Evolutionary conservation across 2,797 vertebrate species (phyloP).

Genomic region (Pseudochirops corinnae): DNA sequence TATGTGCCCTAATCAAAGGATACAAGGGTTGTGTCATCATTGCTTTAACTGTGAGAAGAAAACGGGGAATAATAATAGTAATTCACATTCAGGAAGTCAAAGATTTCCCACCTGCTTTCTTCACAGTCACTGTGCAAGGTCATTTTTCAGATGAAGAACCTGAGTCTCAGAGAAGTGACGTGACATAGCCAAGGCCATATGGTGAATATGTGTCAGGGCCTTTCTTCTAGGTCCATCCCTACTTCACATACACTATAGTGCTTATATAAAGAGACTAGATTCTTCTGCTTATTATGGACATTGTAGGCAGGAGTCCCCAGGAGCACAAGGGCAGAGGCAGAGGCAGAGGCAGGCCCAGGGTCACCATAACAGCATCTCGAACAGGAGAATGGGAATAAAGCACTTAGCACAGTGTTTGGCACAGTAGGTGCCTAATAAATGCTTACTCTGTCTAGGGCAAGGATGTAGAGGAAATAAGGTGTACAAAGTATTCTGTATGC

Average conservation of each 20-base stretch:
- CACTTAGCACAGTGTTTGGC: neutral
- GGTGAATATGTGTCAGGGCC: too few relatives aligned
- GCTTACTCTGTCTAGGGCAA: neutral
- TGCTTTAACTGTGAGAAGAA: neutral
- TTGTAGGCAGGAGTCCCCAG: too few relatives aligned
- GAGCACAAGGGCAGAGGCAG: neutral
- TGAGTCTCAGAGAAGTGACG: neutral
- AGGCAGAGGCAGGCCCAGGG: neutral
- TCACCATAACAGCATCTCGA: neutral
- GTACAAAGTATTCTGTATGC: neutral
- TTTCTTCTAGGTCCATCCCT: too few relatives aligned
- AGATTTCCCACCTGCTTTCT: neutral
- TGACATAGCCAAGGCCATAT: fast-evolving
- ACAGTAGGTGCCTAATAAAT: neutral
- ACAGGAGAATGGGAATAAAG: neutral
- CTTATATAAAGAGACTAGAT: neutral
- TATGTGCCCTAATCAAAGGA: neutral
- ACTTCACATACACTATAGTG: fast-evolving
- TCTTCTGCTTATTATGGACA: too few relatives aligned
- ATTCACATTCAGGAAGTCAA: neutral
- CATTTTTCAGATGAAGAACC: neutral
- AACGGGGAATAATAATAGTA: neutral
- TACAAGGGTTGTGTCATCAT: neutral
- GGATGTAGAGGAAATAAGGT: neutral
- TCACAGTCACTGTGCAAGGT: neutral